Conservation (phyloP, 2,113 vertebrate genomes). For the Rhabdomys dilectus region DNA sequence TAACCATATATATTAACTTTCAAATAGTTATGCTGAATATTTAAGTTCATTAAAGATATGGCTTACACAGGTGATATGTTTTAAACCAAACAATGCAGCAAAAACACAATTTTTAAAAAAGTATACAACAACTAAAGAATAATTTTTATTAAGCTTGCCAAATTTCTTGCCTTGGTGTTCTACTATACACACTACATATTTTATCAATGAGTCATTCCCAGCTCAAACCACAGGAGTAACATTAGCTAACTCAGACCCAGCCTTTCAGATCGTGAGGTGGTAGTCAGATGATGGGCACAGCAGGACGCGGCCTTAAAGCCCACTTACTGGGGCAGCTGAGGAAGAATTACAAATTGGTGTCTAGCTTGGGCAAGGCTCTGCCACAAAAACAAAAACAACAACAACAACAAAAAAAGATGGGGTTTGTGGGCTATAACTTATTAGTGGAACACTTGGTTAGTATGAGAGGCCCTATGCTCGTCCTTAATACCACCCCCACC, state of each 20-base stretch:
- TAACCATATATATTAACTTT: slow-evolving; percentile 53
- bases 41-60: slow-evolving; percentile 75
- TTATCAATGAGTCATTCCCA: not conserved
- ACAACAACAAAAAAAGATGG: no score
- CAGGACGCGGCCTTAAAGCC: no score
- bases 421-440: not conserved
- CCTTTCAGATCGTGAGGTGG: not conserved
- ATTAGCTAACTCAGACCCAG: not conserved
- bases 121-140: slow-evolving; percentile 34
- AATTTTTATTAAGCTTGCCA: slow-evolving; percentile 50
- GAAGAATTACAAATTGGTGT: not conserved
- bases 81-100: slow-evolving; percentile 57
- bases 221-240: not conserved
- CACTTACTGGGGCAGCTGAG: not conserved
- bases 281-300: not conserved
- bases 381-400: not conserved
- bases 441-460: not conserved
- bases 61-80: slow-evolving; percentile 59
- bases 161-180: slow-evolving; percentile 23
- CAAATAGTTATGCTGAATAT: slow-evolving; percentile 46
- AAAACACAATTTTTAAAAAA: slow-evolving; percentile 57
- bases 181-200: not conserved
- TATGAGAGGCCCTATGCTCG: not conserved
- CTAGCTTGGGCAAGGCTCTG: not conserved
- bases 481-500: not conserved